Base-by-base conservation (phyloP, 1,140 invertebrate genomes). In the Rhizoglyphus robini region DNA sequence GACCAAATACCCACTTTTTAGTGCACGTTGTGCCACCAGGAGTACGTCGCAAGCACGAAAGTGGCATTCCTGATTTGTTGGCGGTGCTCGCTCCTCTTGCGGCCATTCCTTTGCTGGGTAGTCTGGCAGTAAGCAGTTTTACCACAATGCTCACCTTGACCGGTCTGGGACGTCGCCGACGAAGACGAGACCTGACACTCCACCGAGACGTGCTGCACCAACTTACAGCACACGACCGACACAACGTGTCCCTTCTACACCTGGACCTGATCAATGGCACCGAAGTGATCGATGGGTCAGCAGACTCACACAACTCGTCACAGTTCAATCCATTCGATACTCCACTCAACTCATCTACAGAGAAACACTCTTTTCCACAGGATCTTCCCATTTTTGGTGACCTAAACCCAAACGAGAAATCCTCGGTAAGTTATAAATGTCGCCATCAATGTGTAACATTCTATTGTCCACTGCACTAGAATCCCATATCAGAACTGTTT, bases 71-170 rank as follows among this genome's bases (percentile, higher is more conserved):
- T 4, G 67, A 66, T 29, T 54, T 68, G 15, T 54, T 68, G 23
- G 54, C 57, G 25, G 30, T 67, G 23, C 36, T 72, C 13, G 71
- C 71, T 8, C 71, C 71, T 3, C 46, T 72, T 13, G 71, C 71
- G 8, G 64, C 70, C 1, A 65, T 72, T 31, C 71, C 71, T 23
- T 65, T 72, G 18, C 65, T 72, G 4, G 67, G 69, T 0, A 66
- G 70, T 30, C 66, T 70, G 13, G 67, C 70, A 11, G 38, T 71
- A 8, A 71, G 63, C 15, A 69, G 61, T 29, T 67, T 71, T 32
- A 69, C 70, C 0, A 59, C 69, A 3, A 65, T 71, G 25, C 29
- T 61, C 8, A 23, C 20, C 20, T 36, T 51, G 29, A 65, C 29
- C 47, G 29, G 65, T 11, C 51, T 67, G 49, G 66, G 67, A 20